phyloP scores from a whole-genome alignment of 1,140 invertebrate species.

The Dryas iulia region DNA sequence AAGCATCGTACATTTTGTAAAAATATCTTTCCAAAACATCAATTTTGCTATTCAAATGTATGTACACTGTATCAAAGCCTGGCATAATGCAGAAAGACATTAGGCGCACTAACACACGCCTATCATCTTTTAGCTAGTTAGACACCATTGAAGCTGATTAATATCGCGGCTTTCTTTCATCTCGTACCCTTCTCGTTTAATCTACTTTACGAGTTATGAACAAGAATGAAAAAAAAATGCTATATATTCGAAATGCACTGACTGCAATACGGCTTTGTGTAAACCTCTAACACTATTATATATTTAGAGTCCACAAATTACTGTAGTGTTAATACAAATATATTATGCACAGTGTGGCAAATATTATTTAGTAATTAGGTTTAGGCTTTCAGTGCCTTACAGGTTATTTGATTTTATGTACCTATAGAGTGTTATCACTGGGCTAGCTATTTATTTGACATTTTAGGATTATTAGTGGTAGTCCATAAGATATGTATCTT shows the following conservation, averaged over 20 bases:
- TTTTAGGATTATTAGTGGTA: neutral
- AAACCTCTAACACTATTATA: neutral
- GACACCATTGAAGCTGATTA: slow-evolving; percentile 18
- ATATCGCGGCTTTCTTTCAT: slow-evolving; percentile 23
- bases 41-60: slow-evolving; percentile 22
- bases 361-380: neutral
- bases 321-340: neutral
- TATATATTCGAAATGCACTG: neutral
- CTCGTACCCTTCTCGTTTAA: slow-evolving; percentile 8
- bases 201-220: neutral
- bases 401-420: neutral
- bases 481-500: neutral
- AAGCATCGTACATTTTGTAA: slow-evolving; percentile 20
- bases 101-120: slow-evolving; percentile 21
- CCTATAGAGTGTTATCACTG: no score
- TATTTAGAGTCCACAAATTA: neutral
- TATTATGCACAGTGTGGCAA: neutral
- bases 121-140: slow-evolving; percentile 27
- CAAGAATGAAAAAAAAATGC: neutral
- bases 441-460: no score
- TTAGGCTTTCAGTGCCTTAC: neutral
- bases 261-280: neutral
- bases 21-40: slow-evolving; percentile 26
- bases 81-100: slow-evolving; percentile 30
- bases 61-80: slow-evolving; percentile 15